Evolutionary conservation across 1,140 invertebrate genomes (phyloP).

Genomic region (Aricia agestis): DNA sequence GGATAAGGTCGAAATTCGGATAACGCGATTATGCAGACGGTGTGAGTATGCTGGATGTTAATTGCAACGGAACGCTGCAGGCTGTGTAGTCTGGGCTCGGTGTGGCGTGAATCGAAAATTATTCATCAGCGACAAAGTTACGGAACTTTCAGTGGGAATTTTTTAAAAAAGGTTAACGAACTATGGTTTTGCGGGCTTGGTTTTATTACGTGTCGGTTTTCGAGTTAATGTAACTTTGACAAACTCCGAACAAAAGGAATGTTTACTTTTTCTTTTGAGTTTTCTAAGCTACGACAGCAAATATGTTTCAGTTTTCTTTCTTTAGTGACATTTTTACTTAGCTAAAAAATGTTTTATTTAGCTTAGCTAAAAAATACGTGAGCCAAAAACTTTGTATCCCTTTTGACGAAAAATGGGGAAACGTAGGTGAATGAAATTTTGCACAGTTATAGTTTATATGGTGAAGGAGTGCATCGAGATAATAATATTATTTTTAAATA

Average conservation of each 20-base stretch:
- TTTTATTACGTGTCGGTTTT: not conserved
- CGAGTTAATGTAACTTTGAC: not conserved
- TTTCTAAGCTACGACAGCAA: not conserved
- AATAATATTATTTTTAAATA: too few species aligned
- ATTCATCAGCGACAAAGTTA: slow-evolving; percentile 20
- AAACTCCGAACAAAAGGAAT: not conserved
- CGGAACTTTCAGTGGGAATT: slow-evolving; percentile 5
- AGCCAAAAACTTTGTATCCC: too few species aligned
- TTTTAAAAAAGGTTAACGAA: slow-evolving; percentile 5
- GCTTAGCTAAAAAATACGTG: too few species aligned
- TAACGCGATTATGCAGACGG: slow-evolving; percentile 6
- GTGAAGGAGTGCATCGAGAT: too few species aligned
- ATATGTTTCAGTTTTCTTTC: not conserved
- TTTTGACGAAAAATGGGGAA: too few species aligned
- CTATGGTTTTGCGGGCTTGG: not conserved
- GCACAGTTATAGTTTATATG: too few species aligned
- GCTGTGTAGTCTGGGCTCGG: slow-evolving; percentile 22
- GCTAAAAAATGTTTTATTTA: too few species aligned
- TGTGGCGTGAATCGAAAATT: slow-evolving; percentile 20
- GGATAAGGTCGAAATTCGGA: not conserved
- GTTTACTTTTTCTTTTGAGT: not conserved
- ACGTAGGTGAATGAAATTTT: too few species aligned
- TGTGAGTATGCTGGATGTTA: slow-evolving; percentile 13
- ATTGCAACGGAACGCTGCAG: slow-evolving; percentile 20
- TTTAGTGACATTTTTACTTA: too few species aligned